Evolutionary conservation across 2,113 vertebrate genomes (phyloP), one percentile per base, ranked within the genome.

Genomic region (Eupsittula cactorum): DNA sequence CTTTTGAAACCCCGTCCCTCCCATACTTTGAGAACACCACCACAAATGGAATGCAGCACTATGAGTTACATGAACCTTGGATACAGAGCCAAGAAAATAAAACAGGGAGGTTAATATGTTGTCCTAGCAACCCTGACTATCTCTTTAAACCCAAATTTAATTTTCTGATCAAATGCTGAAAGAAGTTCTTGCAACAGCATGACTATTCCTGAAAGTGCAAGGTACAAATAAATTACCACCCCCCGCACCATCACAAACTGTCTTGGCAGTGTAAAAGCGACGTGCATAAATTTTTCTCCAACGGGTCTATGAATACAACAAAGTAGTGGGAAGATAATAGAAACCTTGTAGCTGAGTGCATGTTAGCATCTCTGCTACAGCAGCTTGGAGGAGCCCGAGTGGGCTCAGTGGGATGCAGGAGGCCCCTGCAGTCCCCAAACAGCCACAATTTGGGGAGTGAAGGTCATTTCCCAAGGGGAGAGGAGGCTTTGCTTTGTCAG

Each of bases 131-230:
- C 96, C 82, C 37, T 23, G 86, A 93, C 95, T 97, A 95, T 92
- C 60, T 91, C 95, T 96, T 97, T 95, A 95, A 95, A 94, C 76
- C 55, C 76, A 93, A 96, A 97, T 95, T 96, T 92, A 97, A 95
- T 96, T 97, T 96, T 95, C 94, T 74, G 93, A 97, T 93, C 92
- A 91, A 94, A 94, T 20, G 83, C 64, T 93, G 96, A 94, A 94
- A 96, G 90, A 93, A 82, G 69, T 88, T 95, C 91, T 95, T 86
- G 81, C 88, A 97, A 93, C 47, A 71, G 85, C 82, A 70, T 11
- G 88, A 93, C 92, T 96, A 90, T 90, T 96, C 93, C 62, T 37
- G 8, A 90, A 96, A 86, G 81, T 64, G 79, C 75, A 95, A 94
- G 85, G 91, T 82, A 87, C 86, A 95, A 94, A 91, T 60, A 95